Evolutionary conservation across 2,113 vertebrate species (phyloP).

Genomic region (Ursus arctos): DNA sequence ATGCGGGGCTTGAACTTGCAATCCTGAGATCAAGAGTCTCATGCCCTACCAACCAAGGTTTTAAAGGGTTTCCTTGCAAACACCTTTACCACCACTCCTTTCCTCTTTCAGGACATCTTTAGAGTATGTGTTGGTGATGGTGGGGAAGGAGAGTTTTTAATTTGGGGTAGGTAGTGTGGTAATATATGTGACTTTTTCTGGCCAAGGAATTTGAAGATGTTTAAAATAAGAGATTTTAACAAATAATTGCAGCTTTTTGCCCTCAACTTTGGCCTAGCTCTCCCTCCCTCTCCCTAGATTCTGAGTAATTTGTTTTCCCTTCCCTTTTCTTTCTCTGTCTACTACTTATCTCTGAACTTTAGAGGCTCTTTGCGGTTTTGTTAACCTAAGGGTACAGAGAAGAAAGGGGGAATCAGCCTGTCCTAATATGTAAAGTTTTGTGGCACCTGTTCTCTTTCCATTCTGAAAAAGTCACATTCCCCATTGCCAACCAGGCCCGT

Average conservation of each 20-base stretch:
- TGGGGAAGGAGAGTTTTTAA: not conserved
- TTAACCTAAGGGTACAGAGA: conserved; percentile 14
- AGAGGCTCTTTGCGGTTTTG: conserved; percentile 17
- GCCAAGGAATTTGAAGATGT: not conserved
- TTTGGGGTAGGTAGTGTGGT: not conserved
- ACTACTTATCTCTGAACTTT: not conserved
- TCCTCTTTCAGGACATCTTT: not conserved
- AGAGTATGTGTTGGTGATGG: not conserved
- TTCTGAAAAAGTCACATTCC: not conserved
- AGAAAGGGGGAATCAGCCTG: not conserved
- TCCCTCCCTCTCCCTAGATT: not conserved
- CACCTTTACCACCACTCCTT: not conserved
- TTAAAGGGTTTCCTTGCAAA: not conserved
- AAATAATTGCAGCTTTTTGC: not conserved
- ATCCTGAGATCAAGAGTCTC: not conserved
- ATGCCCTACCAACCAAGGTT: not conserved
- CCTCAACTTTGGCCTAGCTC: not conserved
- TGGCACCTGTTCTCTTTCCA: not conserved
- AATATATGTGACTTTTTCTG: not conserved
- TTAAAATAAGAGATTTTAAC: conserved; percentile 27
- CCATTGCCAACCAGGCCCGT: not conserved
- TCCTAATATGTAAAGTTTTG: not conserved
- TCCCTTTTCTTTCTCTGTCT: not conserved
- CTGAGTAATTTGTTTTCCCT: not conserved
- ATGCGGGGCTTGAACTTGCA: not conserved